Conservation (phyloP, 2,888 invertebrate species). For the Lymantria monacha region DNA sequence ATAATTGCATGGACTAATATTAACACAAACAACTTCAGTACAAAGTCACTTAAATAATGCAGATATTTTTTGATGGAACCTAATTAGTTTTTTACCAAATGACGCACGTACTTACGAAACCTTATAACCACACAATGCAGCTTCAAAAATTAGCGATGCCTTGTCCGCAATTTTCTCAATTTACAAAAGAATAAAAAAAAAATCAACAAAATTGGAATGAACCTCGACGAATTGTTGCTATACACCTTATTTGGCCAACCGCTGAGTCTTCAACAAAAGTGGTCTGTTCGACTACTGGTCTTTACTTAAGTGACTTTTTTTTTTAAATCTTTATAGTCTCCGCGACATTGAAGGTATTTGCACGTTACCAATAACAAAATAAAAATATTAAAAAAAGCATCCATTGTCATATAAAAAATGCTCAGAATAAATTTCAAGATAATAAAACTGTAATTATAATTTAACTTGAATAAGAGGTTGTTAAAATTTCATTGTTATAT, state of each 20-base stretch:
- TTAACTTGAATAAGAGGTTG: too few relatives aligned
- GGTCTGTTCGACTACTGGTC: conserved; percentile 65
- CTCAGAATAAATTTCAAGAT: too few relatives aligned
- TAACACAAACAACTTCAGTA: neutral
- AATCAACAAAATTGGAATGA: conserved; percentile 40
- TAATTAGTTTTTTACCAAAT: conserved; percentile 51
- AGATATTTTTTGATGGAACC: conserved; percentile 33
- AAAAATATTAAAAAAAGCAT: too few relatives aligned
- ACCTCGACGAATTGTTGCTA: conserved; percentile 60
- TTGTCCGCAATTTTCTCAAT: conserved; percentile 60
- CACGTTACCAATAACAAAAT: too few relatives aligned
- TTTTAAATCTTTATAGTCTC: conserved; percentile 26
- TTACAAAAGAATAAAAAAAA: conserved; percentile 48
- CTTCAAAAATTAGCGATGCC: conserved; percentile 45
- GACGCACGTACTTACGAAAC: conserved; percentile 49
- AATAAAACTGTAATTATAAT: too few relatives aligned
- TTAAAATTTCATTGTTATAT: too few relatives aligned
- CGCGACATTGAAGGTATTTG: conserved; percentile 1
- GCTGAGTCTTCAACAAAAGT: conserved; percentile 51
- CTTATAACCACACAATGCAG: conserved; percentile 41
- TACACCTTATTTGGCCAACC: conserved; percentile 49
- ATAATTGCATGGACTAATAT: too few relatives aligned
- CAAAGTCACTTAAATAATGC: neutral
- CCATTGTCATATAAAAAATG: too few relatives aligned
- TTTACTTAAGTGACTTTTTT: conserved; percentile 58